Base-by-base conservation (phyloP, 2,888 invertebrate genomes). In the Phrixothrix hirtus region DNA sequence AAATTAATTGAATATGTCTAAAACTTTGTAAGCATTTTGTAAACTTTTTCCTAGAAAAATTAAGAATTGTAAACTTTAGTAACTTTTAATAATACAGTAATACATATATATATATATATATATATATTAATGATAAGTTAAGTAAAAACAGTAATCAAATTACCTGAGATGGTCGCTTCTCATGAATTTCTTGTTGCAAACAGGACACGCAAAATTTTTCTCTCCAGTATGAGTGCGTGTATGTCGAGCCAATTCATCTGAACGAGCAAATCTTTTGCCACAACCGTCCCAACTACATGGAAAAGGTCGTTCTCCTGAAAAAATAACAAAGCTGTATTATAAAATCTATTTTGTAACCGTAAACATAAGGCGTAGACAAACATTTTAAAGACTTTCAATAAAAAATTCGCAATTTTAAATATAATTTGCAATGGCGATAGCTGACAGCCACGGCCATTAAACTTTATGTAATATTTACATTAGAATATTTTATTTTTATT, bases 201-300 rank as follows among this genome's bases (percentile, higher is more conserved):
- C 79, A 1, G 83, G 82, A 69, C 84, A 84, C 14, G 76, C 73
- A 68, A 84, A 84, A 64, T 82, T 82, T 74, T 84, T 84, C 66
- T 85, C 84, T 4, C 84, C 85, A 7, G 84, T 84, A 70, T 85
- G 85, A 21, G 84, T 85, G 30, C 84, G 71, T 44, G 78, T 79
- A 70, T 85, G 85, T 49, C 85, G 73, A 1, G 84, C 83, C 34
- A 85, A 70, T 67, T 85, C 84, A 68, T 85, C 85, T 9, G 84
- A 84, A 47, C 85, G 75, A 2, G 84, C 84, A 67, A 85, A 85
- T 55, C 82, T 69, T 68, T 84, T 84, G 9, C 79, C 82, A 70
- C 85, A 85, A n/a, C 78, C 78, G 13, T 75, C 69, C 84, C 84
- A 85, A 43, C 78, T 77, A 70, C 85, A 85, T 1, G 80, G 79